Evolutionary conservation across 1,140 invertebrate genomes (phyloP), one percentile per base, ranked within the genome.

Genomic region (Rhyzopertha dominica): DNA sequence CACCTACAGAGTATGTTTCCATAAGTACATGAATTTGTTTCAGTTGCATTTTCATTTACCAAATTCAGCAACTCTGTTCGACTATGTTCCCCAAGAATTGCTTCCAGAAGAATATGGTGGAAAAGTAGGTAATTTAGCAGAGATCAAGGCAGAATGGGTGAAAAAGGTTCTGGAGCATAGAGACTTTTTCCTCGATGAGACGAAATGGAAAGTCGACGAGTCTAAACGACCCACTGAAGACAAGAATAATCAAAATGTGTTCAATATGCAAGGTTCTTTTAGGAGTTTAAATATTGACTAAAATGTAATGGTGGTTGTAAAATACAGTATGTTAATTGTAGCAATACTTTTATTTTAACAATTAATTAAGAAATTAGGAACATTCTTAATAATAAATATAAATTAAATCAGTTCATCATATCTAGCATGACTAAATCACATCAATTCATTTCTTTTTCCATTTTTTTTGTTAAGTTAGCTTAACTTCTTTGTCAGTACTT

Each of bases 101-200:
- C 58, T 84, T 19, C 81, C 81, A 0, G 66, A 71, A 10, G 81
- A 84, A 56, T 82, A 80, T 40, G 81, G 81, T 5, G 81, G 81
- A 4, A 68, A 70, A 14, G 72, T 71, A 1, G 79, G 79, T 8
- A 60, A 78, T n/a, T 68, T 72, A 4, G 65, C 71, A 30, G 53
- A 61, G 18, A 67, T 81, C 24, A 80, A 80, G 52, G 54, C 66
- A 3, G 58, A 74, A 41, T 78, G 75, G 67, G 67, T 75, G 5
- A 31, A 61, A 48, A 48, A 54, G 23, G 38, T 74, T 20, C 12
- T 51, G 2, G 56, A 62, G 22, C 38, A 59, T 24, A 52, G 68
- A 50, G 51, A 61, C 18, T 65, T 61, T 38, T 50, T 63, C 12
- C 28, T 52, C 1, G 59, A 65, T 44, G 44, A 54, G 24, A 22